Evolutionary conservation across 1,140 invertebrate species (phyloP).

Genomic region (Liolophura sinensis): DNA sequence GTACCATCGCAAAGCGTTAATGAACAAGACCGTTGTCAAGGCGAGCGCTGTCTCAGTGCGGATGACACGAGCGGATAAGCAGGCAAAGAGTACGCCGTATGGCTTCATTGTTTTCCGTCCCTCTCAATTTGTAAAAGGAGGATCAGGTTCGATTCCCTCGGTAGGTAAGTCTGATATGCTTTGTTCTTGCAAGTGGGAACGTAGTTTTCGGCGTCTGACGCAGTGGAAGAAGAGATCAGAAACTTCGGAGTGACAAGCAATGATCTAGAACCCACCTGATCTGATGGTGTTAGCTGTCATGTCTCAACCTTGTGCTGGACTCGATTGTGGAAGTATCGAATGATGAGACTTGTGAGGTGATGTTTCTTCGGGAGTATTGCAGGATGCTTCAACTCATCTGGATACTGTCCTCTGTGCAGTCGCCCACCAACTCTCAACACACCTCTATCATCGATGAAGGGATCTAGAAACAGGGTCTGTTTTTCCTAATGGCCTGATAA

Average conservation of each 20-base stretch:
- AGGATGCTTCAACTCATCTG: too few relatives aligned
- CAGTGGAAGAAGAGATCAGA: conserved; percentile 7
- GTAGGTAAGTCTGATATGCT: conserved; percentile 18
- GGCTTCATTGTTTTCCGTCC: conserved; percentile 9
- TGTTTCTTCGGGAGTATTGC: too few relatives aligned
- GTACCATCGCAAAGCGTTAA: conserved; percentile 10
- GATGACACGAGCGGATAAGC: conserved; percentile 1
- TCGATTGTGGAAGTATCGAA: neutral
- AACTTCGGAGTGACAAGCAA: neutral
- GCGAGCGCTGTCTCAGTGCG: conserved; percentile 3
- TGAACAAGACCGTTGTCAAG: conserved; percentile 1
- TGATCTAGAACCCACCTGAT: conserved; percentile 18
- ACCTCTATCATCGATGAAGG: too few relatives aligned
- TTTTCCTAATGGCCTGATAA: too few relatives aligned
- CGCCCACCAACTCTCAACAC: too few relatives aligned
- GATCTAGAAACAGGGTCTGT: too few relatives aligned
- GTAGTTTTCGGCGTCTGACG: neutral
- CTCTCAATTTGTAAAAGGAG: conserved; percentile 9
- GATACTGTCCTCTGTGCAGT: too few relatives aligned
- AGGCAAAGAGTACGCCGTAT: conserved; percentile 9
- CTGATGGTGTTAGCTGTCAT: conserved; percentile 10
- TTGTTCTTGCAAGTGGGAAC: neutral
- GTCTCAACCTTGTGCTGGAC: conserved; percentile 10
- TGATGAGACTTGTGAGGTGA: too few relatives aligned
- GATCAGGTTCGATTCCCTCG: conserved; percentile 9